Base-by-base conservation (phyloP, 2,888 invertebrate genomes). In the Microchrysa polita region DNA sequence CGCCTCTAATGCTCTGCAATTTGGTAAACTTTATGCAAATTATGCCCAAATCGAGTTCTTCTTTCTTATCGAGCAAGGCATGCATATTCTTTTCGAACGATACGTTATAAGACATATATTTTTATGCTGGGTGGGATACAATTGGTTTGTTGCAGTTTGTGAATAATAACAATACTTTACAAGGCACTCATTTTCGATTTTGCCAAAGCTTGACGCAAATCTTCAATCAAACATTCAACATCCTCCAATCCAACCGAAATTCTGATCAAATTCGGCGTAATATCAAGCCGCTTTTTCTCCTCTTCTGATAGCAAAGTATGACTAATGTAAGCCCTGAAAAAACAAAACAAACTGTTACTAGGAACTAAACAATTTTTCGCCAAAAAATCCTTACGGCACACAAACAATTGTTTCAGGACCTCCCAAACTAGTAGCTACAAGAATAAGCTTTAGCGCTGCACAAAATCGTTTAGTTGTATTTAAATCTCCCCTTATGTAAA, bases 351-450 rank as follows among this genome's bases (percentile, higher is more conserved):
- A n/a, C n/a, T n/a, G n/a, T n/a, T n/a, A n/a, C n/a, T n/a, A n/a
- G n/a, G n/a, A n/a, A 23, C 7, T n/a, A 18, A 59, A 59, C 1
- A 23, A 23, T 10, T 23, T 10, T 22, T 12, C 23, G 22, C 16
- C 23, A 22, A 20, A 53, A 53, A 16, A 1, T 16, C 90, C 93
- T 90, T 87, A 95, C 93, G 98, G 98, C 77, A 97, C 87, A 86
- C 97, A 96, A 4, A 95, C 95, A 77, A 98, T 88, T 82, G 96
- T 96, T 83, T 98, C 97, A 80, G 92, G 96, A 72, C 97, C 97
- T 67, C 98, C 98, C 74, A 99, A 88, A 81, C 97, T 97, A 83
- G 97, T 98, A 5, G 98, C 98, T 67, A 96, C 84, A 0, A 89
- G 90, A 83, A 97, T 95, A 23, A 96, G 79, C 86, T 95, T 92